Evolutionary conservation across 2,797 vertebrate genomes (phyloP).

Genomic region (Glossophaga mutica): DNA sequence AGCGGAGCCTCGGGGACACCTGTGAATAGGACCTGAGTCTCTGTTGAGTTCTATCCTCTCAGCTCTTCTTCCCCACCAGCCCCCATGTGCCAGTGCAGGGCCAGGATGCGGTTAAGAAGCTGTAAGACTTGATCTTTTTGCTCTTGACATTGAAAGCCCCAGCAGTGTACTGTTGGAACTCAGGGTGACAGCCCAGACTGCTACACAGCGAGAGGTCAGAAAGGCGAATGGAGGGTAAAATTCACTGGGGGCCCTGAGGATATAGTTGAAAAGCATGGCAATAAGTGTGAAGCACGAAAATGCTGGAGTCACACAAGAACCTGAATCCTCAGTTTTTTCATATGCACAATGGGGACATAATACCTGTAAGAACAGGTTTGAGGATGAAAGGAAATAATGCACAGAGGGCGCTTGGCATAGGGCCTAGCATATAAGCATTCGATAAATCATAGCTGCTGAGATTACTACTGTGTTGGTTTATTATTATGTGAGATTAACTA

Average conservation of each 20-base stretch:
- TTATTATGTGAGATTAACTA: background rate
- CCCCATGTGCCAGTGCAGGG: accelerated
- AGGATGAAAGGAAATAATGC: background rate
- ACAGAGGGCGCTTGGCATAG: background rate
- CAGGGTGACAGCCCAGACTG: background rate
- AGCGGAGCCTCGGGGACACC: background rate
- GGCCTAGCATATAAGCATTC: background rate
- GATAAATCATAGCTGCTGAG: background rate
- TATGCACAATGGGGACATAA: background rate
- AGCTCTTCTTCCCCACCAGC: background rate
- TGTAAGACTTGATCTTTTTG: background rate
- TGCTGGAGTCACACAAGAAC: background rate
- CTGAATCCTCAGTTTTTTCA: background rate
- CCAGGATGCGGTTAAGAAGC: background rate
- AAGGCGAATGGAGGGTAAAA: background rate
- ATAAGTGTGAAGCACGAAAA: background rate
- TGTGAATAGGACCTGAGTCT: background rate
- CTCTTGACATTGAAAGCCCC: background rate
- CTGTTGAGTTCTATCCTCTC: background rate
- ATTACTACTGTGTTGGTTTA: background rate
- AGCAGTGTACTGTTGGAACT: background rate
- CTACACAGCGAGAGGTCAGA: background rate
- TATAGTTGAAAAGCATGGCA: background rate
- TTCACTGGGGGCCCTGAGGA: background rate
- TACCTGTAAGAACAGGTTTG: background rate